These are phyloP conservation scores for Zapornia atra DNA, from an alignment of 2,113 vertebrate genomes.

Conservation along the genomic window DNA sequence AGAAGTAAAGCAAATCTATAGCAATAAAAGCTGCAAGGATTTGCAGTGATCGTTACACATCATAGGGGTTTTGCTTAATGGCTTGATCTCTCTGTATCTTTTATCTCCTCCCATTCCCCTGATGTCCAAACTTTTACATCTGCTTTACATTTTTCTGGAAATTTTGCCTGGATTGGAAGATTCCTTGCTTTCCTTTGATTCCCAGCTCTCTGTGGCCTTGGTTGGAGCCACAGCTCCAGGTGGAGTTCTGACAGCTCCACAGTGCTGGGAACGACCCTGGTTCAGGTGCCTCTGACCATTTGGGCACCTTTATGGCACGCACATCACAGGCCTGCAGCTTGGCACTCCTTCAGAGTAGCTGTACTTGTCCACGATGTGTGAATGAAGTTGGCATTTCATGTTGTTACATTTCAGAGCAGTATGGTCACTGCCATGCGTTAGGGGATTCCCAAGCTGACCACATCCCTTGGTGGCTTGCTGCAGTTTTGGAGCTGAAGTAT, in stretches of 20 bases:
- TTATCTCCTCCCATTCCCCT: not conserved
- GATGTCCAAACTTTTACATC: not conserved
- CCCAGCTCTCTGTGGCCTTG: not conserved
- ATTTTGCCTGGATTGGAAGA: not conserved
- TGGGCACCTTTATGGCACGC: not conserved
- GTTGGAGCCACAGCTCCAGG: not conserved
- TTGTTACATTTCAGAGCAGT: not conserved
- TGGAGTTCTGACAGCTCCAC: not conserved
- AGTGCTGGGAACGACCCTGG: not conserved
- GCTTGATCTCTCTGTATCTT: not conserved
- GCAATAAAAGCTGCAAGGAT: not conserved
- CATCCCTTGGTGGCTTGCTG: no score
- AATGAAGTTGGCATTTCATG: not conserved
- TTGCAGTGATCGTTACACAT: not conserved
- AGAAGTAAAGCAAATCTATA: not conserved
- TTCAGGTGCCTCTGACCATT: not conserved
- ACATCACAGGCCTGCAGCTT: not conserved
- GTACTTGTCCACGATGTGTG: accelerated
- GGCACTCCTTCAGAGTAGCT: accelerated
- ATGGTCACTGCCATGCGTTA: accelerated
- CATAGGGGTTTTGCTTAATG: not conserved
- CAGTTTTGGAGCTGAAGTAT: not conserved
- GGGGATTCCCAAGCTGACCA: not conserved
- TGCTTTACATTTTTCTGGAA: not conserved
- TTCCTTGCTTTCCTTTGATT: accelerated